Percentiles rank a stretch among this genome's conserved stretches.
These are phyloP conservation scores for Anolis sagrei DNA, from an alignment of 2,113 vertebrate species.

Conservation along the genomic window DNA sequence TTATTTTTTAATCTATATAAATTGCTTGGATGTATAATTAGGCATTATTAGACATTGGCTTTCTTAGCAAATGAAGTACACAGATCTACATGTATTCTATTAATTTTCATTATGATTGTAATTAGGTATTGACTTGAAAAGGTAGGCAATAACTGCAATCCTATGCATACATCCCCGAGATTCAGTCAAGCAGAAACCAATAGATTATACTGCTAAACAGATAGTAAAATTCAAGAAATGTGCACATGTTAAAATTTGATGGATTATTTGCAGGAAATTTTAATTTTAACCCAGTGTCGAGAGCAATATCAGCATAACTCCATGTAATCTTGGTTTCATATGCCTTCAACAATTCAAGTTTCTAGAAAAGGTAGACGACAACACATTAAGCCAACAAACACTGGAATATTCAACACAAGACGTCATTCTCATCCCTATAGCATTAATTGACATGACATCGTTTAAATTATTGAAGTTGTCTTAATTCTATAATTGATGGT, in stretches of 20 bases:
- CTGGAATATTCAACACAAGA: slow-evolving; percentile 74
- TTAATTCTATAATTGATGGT: neutral
- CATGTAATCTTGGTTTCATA: neutral
- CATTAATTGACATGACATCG: slow-evolving; percentile 42
- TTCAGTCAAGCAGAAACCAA: neutral
- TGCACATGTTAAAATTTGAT: neutral
- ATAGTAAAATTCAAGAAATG: too few relatives aligned
- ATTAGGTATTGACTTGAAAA: neutral
- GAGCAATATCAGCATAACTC: neutral
- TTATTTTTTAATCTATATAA: neutral
- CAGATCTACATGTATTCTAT: slow-evolving; percentile 8
- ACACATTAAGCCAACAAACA: slow-evolving; percentile 35
- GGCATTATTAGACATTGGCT: neutral
- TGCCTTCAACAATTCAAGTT: slow-evolving; percentile 24
- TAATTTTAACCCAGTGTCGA: slow-evolving; percentile 19
- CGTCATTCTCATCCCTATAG: slow-evolving; percentile 72
- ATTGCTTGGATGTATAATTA: neutral
- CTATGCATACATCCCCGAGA: neutral
- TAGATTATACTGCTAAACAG: neutral
- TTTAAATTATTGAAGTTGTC: slow-evolving; percentile 26
- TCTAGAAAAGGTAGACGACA: slow-evolving; percentile 33
- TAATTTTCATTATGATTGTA: slow-evolving; percentile 6
- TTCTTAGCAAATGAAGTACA: slow-evolving; percentile 2
- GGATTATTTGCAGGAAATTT: neutral
- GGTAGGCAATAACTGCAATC: neutral